Evolutionary conservation across 2,888 invertebrate genomes (phyloP).

Genomic region (Phania funesta): DNA sequence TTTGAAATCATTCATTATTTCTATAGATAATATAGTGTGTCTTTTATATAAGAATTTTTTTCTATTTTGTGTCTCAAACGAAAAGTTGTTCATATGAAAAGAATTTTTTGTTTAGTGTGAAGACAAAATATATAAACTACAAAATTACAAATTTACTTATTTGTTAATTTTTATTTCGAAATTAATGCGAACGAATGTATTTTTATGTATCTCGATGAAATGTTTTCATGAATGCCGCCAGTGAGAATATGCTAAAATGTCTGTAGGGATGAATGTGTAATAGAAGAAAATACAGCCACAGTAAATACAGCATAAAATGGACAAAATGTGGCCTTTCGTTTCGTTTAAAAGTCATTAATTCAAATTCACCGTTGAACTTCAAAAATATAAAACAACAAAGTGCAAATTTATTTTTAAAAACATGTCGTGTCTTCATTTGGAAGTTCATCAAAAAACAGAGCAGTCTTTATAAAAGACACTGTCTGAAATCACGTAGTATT

Average conservation of each 20-base stretch:
- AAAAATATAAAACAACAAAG: too few species aligned
- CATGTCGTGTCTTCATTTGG: too few species aligned
- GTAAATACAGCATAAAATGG: background rate
- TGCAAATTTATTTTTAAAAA: too few species aligned
- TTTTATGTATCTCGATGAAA: slow-evolving; percentile 1
- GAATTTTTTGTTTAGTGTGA: slow-evolving; percentile 17
- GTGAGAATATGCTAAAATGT: background rate
- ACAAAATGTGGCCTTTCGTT: too few species aligned
- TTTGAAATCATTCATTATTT: too few species aligned
- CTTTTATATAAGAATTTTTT: slow-evolving; percentile 60
- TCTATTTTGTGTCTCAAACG: slow-evolving; percentile 17
- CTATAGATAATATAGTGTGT: slow-evolving; percentile 13
- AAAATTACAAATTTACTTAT: slow-evolving; percentile 44
- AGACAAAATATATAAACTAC: slow-evolving; percentile 24
- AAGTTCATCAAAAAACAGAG: too few species aligned
- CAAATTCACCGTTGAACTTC: too few species aligned
- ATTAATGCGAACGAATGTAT: slow-evolving; percentile 35
- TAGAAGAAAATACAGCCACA: background rate
- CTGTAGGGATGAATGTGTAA: background rate
- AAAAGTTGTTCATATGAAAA: slow-evolving; percentile 24
- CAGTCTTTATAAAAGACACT: too few species aligned
- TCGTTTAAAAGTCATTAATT: too few species aligned
- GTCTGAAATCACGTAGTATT: too few species aligned
- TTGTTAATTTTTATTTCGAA: slow-evolving; percentile 46
- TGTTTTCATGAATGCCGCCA: slow-evolving; percentile 36